Evolutionary conservation across 1,140 invertebrate genomes (phyloP), one percentile per base, ranked within the genome.

Genomic region (Mya arenaria): DNA sequence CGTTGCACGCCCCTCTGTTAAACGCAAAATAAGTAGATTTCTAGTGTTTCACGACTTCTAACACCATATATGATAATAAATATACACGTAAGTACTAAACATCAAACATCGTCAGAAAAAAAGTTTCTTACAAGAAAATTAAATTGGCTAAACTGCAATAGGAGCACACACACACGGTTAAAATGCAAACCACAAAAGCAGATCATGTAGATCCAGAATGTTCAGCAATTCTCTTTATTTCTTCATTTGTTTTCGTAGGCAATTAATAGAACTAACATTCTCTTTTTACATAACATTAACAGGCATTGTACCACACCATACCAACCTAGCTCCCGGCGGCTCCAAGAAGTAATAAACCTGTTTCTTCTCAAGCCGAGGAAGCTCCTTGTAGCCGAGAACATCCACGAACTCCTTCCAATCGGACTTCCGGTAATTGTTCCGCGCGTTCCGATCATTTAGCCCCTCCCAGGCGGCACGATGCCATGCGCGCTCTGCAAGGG

Each of bases 401-500:
- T 85, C 86, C 36, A 84, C 83, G 62, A 89, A 89, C 6, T 66
- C 25, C 25, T 39, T 39, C 84, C 85, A 88, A 23, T 89, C 83
- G 0, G 23, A 25, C 39, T 37, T 36, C 28, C 34, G 75, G 48
- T 48, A 36, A 13, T 32, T 17, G n/a, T 34, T n/a, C 4, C 25
- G 66, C 48, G 36, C 13, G 28, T 5, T 4, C 8, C 63, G 48
- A 15, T 30, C 41, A n/a, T n/a, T n/a, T 5, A 78, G 41, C n/a
- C 25, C 44, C 60, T 89, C 88, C 89, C 89, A 90, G n/a, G 36
- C 4, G 30, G 86, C 87, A 28, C 75, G 63, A 63, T 89, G 88
- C 89, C 89, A 90, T 1, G 86, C 86, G 52, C 89, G 71, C 77
- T 90, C 89, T 23, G 89, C 89, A 58, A 89, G 82, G 2, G 89